Evolutionary conservation across 2,113 vertebrate species (phyloP).

Genomic region (Cyprinus carpio): DNA sequence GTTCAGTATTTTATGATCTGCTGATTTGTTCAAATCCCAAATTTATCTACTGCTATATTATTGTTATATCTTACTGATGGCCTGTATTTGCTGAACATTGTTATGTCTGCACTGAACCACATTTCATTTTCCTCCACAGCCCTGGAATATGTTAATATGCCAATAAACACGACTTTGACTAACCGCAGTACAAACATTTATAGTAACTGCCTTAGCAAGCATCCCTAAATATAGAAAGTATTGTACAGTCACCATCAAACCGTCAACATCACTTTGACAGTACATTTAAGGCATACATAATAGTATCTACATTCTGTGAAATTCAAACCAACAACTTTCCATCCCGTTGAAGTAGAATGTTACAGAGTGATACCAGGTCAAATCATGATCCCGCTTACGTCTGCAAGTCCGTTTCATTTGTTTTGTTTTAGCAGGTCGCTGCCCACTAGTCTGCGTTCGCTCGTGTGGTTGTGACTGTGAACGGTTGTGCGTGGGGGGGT

Average conservation of each 20-base stretch:
- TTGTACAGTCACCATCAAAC: background rate
- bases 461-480: conserved; percentile 54
- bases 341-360: background rate
- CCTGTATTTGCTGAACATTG: background rate
- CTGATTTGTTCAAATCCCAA: background rate
- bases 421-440: conserved; percentile 1
- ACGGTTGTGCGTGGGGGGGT: conserved; percentile 29
- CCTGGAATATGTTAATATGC: background rate
- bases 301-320: background rate
- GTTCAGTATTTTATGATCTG: too few relatives aligned
- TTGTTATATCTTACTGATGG: background rate
- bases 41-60: background rate
- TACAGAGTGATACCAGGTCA: background rate
- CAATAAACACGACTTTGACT: background rate
- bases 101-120: background rate
- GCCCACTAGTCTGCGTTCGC: conserved; percentile 32
- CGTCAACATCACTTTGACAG: background rate
- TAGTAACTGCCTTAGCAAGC: background rate
- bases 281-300: background rate
- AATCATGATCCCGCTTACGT: background rate
- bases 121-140: background rate
- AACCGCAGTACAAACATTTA: background rate
- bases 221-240: background rate
- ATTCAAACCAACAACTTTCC: background rate
- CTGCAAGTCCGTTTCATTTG: background rate